Conservation (phyloP, 1,140 invertebrate species). For the Oedothorax gibbosus region DNA sequence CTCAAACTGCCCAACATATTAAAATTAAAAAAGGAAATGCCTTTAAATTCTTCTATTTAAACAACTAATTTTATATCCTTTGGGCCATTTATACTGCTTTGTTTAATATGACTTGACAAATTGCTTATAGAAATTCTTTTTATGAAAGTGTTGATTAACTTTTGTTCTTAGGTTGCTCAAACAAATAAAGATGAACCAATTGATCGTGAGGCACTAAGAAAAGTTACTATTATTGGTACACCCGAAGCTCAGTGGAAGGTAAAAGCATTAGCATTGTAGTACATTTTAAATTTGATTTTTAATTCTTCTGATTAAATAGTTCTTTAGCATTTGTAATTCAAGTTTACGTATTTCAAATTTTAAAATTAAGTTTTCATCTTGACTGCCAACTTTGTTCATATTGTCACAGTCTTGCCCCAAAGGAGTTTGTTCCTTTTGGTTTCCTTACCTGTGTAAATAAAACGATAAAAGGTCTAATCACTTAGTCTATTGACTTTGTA, state of each 20-base stretch:
- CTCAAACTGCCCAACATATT: background rate
- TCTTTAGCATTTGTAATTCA: no score
- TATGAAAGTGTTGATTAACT: background rate
- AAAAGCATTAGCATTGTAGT: slow-evolving; percentile 62
- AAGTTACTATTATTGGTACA: slow-evolving; percentile 90
- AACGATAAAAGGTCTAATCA: no score
- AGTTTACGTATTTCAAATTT: no score
- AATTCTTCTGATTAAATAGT: background rate
- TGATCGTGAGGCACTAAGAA: slow-evolving; percentile 77
- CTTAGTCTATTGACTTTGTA: no score
- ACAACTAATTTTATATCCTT: background rate
- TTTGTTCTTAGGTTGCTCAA: slow-evolving; percentile 63
- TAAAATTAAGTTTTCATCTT: no score
- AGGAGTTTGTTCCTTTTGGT: no score
- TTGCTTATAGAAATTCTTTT: background rate
- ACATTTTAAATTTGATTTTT: background rate
- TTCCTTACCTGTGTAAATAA: no score
- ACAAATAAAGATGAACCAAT: slow-evolving; percentile 63
- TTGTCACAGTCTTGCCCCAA: no score
- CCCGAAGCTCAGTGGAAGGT: slow-evolving; percentile 98
- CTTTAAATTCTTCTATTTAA: background rate
- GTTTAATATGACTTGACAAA: background rate
- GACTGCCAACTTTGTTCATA: no score
- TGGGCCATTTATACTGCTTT: background rate
- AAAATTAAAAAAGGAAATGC: background rate